Evolutionary conservation across 35 echinoderm and acorn worm genomes (phyloP).

Genomic region (Acanthaster planci): DNA sequence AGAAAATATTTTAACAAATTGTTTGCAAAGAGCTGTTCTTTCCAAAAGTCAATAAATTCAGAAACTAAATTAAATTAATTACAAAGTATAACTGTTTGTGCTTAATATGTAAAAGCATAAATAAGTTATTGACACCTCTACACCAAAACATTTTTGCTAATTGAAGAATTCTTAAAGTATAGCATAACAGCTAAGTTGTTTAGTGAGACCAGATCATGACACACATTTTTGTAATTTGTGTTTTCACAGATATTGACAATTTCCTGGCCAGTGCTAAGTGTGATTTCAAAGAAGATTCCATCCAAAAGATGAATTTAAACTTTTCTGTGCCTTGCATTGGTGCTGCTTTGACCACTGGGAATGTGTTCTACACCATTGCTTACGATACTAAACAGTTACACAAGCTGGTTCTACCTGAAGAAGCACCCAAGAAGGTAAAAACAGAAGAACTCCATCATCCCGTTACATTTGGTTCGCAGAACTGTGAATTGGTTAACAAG

Average conservation of each 20-base stretch:
- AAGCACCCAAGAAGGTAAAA: conserved; percentile 78
- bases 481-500: too few relatives aligned
- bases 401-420: conserved; percentile 81
- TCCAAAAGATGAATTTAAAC: conserved; percentile 76
- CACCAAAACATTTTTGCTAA: too few relatives aligned
- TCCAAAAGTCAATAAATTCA: too few relatives aligned
- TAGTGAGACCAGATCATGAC: not conserved
- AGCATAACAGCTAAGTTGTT: too few relatives aligned
- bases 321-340: conserved; percentile 47
- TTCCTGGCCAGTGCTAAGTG: conserved; percentile 69
- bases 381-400: conserved; percentile 70
- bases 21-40: too few relatives aligned
- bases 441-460: not conserved
- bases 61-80: too few relatives aligned
- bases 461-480: not conserved
- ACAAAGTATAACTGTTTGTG: too few relatives aligned
- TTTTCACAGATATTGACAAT: conserved; percentile 22
- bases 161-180: too few relatives aligned
- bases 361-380: conserved; percentile 71
- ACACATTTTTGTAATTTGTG: not conserved
- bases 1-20: too few relatives aligned
- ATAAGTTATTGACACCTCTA: too few relatives aligned
- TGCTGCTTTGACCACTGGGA: conserved; percentile 63
- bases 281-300: conserved; percentile 83
- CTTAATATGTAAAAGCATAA: too few relatives aligned